phyloP scores from a whole-genome alignment of 2,888 invertebrate genomes.

The Lasiommata megera region DNA sequence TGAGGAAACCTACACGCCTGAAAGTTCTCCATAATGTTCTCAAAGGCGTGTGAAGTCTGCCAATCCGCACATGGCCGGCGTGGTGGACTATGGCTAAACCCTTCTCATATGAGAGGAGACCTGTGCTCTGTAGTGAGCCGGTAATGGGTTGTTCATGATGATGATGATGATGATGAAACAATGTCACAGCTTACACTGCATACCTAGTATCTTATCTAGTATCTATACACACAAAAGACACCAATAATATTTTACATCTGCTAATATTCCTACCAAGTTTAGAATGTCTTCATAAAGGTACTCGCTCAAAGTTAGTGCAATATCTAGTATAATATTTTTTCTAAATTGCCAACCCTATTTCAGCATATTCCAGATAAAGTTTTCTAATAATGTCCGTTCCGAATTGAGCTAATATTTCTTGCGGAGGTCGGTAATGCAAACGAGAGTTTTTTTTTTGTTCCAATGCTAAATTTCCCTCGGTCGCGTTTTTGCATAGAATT shows the following conservation, averaged over 20 bases:
- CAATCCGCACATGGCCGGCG: no score
- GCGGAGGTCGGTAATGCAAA: conserved; percentile 28
- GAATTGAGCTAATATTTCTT: conserved; percentile 41
- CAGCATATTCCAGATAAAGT: conserved; percentile 34
- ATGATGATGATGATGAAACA: no score
- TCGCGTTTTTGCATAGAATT: conserved; percentile 22
- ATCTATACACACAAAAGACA: neutral
- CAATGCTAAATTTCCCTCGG: conserved; percentile 15
- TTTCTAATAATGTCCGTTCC: conserved; percentile 41
- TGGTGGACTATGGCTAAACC: no score
- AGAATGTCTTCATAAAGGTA: neutral
- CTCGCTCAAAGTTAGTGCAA: neutral
- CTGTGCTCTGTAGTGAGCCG: no score
- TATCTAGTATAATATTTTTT: conserved; percentile 6
- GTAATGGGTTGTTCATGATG: no score
- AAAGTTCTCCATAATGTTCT: no score
- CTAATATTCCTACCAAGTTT: conserved; percentile 2
- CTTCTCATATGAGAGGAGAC: no score
- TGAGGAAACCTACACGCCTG: no score
- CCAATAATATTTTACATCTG: neutral
- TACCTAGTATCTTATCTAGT: no score
- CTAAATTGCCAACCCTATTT: conserved; percentile 22
- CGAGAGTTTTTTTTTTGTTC: conserved; percentile 25
- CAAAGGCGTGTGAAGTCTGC: no score
- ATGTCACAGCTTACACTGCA: no score